Evolutionary conservation across 2,888 invertebrate species (phyloP).

Genomic region (Heteropelma amictum): DNA sequence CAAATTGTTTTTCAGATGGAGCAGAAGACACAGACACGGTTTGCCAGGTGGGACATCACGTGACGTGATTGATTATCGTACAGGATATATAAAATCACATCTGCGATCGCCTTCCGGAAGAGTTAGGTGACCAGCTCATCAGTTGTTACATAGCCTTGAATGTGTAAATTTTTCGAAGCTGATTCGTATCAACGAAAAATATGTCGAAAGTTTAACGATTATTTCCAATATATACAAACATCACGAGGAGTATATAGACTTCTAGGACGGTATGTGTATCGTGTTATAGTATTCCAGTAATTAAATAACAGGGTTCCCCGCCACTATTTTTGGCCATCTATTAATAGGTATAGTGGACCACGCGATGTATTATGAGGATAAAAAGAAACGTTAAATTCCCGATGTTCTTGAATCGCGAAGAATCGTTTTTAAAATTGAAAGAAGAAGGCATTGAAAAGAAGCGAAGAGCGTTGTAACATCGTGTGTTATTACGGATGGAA

Average conservation of each 20-base stretch:
- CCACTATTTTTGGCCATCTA: slow-evolving; percentile 44
- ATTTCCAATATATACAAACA: not conserved
- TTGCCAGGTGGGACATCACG: slow-evolving; percentile 80
- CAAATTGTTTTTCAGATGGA: slow-evolving; percentile 84
- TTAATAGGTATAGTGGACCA: slow-evolving; percentile 50
- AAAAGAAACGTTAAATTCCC: not conserved
- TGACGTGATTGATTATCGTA: slow-evolving; percentile 88
- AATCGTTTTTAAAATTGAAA: not conserved
- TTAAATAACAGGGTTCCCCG: slow-evolving; percentile 49
- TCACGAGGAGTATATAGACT: not conserved
- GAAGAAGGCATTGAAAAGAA: not conserved
- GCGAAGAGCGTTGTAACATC: not conserved
- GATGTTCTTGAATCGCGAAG: not conserved
- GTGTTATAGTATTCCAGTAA: slow-evolving; percentile 10
- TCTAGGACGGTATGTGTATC: no score
- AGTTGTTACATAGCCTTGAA: slow-evolving; percentile 13
- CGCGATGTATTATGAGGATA: not conserved
- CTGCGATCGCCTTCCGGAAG: slow-evolving; percentile 95
- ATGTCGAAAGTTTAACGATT: slow-evolving; percentile 9
- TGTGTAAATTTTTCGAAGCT: not conserved
- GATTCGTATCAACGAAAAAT: slow-evolving; percentile 14
- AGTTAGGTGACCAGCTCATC: slow-evolving; percentile 89
- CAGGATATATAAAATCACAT: slow-evolving; percentile 94
- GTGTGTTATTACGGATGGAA: not conserved
- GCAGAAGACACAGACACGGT: slow-evolving; percentile 84